These are phyloP conservation scores for Ciona savignyi DNA, from an alignment of 23 tunicate genomes.

Conservation along the genomic window DNA sequence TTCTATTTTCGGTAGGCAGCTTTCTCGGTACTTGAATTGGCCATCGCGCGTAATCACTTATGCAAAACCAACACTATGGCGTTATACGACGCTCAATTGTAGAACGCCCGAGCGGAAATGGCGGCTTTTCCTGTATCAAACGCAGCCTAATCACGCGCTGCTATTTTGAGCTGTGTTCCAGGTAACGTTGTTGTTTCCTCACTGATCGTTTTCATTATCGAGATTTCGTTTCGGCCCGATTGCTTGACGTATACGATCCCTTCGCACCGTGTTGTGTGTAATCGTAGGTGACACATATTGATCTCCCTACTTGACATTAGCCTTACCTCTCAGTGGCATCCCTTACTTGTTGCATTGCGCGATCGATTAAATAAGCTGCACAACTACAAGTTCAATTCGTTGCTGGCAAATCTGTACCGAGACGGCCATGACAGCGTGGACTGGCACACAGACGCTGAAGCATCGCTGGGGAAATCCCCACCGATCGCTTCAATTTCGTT, in stretches of 20 bases:
- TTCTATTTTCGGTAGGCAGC: neutral
- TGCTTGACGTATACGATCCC: too few species aligned
- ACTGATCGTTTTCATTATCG: neutral
- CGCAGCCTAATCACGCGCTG: conserved; percentile 17
- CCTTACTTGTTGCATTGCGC: conserved; percentile 17
- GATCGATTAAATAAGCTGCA: conserved; percentile 18
- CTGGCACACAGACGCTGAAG: conserved; percentile 51
- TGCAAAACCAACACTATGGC: neutral
- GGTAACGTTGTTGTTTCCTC: neutral
- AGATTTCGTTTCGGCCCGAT: neutral
- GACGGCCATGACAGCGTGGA: conserved; percentile 49
- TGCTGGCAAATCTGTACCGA: conserved; percentile 34
- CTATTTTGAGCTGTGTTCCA: conserved; percentile 3
- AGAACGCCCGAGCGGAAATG: conserved; percentile 13
- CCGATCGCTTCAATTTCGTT: conserved; percentile 52
- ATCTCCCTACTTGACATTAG: too few species aligned
- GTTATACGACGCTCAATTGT: conserved; percentile 1
- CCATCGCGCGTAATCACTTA: conserved; percentile 1
- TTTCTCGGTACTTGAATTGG: neutral
- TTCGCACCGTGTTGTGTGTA: too few species aligned
- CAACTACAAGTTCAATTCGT: conserved; percentile 33
- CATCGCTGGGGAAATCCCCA: conserved; percentile 37
- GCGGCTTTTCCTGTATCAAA: conserved; percentile 19
- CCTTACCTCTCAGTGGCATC: conserved; percentile 48
- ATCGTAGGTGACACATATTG: too few species aligned